Evolutionary conservation across 2,888 invertebrate species (phyloP).

Genomic region (Athalia circularis): DNA sequence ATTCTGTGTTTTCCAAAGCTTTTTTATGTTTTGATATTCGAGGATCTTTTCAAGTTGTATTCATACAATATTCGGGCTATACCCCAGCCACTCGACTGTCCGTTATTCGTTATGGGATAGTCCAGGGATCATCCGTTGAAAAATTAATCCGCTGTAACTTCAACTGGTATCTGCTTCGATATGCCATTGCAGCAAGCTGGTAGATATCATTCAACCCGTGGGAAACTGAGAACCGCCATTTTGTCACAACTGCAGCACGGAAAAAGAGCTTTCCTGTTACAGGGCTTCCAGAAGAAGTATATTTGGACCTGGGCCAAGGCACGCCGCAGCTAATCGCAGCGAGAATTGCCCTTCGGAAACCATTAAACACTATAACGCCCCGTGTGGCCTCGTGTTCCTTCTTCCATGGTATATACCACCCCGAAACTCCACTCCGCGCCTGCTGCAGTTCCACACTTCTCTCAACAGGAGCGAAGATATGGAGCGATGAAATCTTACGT

Average conservation of each 20-base stretch:
- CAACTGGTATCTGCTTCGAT: background rate
- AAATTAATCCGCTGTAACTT: constrained; percentile 10
- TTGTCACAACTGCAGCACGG: constrained; percentile 10
- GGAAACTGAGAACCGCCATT: constrained; percentile 31
- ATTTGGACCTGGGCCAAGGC: constrained; percentile 66
- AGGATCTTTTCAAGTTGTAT: constrained; percentile 35
- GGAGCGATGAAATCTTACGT: constrained; percentile 24
- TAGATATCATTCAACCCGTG: constrained; percentile 5
- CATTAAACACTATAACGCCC: constrained; percentile 64
- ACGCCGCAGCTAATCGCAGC: constrained; percentile 68
- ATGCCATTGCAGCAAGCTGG: background rate
- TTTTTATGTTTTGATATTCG: constrained; percentile 25
- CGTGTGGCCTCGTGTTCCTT: constrained; percentile 52
- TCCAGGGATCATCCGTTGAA: constrained; percentile 14
- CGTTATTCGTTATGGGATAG: constrained; percentile 13
- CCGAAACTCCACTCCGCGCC: constrained; percentile 42
- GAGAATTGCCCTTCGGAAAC: constrained; percentile 69
- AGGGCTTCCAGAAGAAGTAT: constrained; percentile 25
- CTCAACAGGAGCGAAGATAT: background rate
- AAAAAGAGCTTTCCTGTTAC: constrained; percentile 10
- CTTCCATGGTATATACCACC: constrained; percentile 36
- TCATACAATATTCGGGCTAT: constrained; percentile 18
- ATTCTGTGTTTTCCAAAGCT: constrained; percentile 34
- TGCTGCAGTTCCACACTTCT: constrained; percentile 31
- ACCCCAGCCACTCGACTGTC: constrained; percentile 24